Evolutionary conservation across 2,113 vertebrate species (phyloP).

Genomic region (Dolichallabes microphthalmus): DNA sequence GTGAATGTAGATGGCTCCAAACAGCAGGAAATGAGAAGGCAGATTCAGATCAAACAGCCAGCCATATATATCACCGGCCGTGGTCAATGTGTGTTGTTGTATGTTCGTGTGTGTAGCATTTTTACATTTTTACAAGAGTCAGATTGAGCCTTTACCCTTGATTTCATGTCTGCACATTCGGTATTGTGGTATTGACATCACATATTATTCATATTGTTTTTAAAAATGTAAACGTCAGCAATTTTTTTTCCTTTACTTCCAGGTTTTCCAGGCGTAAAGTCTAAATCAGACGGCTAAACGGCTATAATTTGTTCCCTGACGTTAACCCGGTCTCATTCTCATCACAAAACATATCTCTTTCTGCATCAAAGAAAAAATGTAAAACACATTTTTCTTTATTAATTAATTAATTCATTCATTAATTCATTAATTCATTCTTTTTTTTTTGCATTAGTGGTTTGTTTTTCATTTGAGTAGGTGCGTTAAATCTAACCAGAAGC

Average conservation of each 20-base stretch:
- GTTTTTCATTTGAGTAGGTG: background rate
- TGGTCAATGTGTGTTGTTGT: background rate
- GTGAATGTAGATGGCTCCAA: conserved; percentile 4
- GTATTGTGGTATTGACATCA: background rate
- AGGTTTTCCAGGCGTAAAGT: background rate
- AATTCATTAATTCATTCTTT: background rate
- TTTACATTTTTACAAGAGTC: background rate
- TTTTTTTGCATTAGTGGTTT: background rate
- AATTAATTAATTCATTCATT: too few species aligned
- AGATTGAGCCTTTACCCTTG: background rate
- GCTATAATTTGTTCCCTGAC: background rate
- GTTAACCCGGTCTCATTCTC: background rate
- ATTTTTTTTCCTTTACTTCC: background rate
- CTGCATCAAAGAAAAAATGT: background rate
- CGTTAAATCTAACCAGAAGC: background rate
- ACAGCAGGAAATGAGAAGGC: conserved; percentile 2
- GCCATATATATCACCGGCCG: background rate
- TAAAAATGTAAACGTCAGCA: too few species aligned
- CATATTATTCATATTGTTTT: background rate
- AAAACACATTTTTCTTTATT: background rate
- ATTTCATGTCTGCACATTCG: background rate
- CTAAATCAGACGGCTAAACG: background rate
- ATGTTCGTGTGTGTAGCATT: background rate
- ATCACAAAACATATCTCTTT: background rate
- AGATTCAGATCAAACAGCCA: background rate